Evolutionary conservation across 2,888 invertebrate species (phyloP).

Genomic region (Ligdia adustata): DNA sequence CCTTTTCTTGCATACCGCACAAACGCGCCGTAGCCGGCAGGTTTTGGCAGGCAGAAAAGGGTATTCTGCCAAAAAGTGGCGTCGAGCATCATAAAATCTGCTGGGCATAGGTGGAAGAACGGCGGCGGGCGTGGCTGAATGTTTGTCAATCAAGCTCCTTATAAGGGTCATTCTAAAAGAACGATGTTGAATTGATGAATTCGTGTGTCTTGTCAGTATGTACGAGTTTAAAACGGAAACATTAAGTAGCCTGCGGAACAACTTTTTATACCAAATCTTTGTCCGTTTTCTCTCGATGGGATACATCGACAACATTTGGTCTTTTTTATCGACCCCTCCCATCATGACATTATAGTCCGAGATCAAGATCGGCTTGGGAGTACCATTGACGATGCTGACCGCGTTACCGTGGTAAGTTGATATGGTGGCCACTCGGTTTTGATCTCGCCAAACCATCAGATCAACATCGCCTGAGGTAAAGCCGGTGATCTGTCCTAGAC

Average conservation of each 20-base stretch:
- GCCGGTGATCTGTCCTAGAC: neutral
- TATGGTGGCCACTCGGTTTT: neutral
- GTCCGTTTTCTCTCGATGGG: slow-evolving; percentile 38
- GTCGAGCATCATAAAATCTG: neutral
- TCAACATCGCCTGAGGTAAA: neutral
- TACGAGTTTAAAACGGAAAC: slow-evolving; percentile 27
- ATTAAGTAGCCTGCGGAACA: slow-evolving; percentile 32
- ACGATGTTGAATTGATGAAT: slow-evolving; percentile 12
- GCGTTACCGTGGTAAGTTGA: slow-evolving; percentile 9
- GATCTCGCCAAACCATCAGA: slow-evolving; percentile 2
- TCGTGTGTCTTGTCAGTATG: slow-evolving; percentile 21
- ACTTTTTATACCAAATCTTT: slow-evolving; percentile 39
- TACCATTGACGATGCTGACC: slow-evolving; percentile 1
- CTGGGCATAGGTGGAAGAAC: neutral
- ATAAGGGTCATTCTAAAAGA: neutral
- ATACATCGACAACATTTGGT: slow-evolving; percentile 36
- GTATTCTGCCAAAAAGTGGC: neutral
- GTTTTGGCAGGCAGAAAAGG: neutral
- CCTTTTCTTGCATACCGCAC: neutral
- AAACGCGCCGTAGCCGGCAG: neutral
- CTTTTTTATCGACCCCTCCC: slow-evolving; percentile 33
- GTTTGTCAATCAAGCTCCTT: neutral
- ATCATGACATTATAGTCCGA: slow-evolving; percentile 31
- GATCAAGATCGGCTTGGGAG: slow-evolving; percentile 25
- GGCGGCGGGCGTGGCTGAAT: neutral